Base-by-base conservation (phyloP, 2,888 invertebrate genomes). In the Rhagonycha lutea region DNA sequence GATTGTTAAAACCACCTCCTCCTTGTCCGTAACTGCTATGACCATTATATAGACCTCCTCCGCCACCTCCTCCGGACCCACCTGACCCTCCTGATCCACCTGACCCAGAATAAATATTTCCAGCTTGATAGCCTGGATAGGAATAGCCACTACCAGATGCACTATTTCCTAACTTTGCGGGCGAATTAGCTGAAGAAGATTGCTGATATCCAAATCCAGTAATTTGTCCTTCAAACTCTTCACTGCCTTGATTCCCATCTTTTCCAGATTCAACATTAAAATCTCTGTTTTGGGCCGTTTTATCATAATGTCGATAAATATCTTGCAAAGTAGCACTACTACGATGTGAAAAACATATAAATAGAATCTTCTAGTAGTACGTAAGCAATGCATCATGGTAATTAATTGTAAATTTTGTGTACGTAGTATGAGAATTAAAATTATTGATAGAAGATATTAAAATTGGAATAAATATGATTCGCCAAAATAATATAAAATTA, bases 291-390 rank as follows among this genome's bases (percentile, higher is more conserved):
- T 77, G 69, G 3, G 73, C 83, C 32, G 88, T 82, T 7, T 47
- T 47, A 62, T 91, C 90, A 81, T 92, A 92, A 82, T 93, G 92
- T 8, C 90, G 90, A 84, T 93, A 92, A 32, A 94, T 90, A 79
- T 94, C 93, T 80, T 94, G 93, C 14, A 94, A 85, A 0, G 93
- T 92, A 12, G 94, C 91, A 26, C 93, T 92, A 83, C 94, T 94
- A 83, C n/a, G 83, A 47, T 11, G 1, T 47, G 4, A 47, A 69
- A 47, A 32, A 32, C 11, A 62, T 8, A 32, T 24, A 47, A 29
- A 7, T 4, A 63, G 23, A 12, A 71, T 28, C 14, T 29, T 5
- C 28, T 18, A 18, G 1, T 60, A 14, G 62, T n/a, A n/a, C n/a
- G 62, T 12, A 18, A 18, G 2, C 18, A 18, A 18, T 2, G 18